A percentile compares a stretch with the other conserved stretches of the same genome.
Conservation (phyloP, 2,797 vertebrate species). For the Podarcis siculus region DNA sequence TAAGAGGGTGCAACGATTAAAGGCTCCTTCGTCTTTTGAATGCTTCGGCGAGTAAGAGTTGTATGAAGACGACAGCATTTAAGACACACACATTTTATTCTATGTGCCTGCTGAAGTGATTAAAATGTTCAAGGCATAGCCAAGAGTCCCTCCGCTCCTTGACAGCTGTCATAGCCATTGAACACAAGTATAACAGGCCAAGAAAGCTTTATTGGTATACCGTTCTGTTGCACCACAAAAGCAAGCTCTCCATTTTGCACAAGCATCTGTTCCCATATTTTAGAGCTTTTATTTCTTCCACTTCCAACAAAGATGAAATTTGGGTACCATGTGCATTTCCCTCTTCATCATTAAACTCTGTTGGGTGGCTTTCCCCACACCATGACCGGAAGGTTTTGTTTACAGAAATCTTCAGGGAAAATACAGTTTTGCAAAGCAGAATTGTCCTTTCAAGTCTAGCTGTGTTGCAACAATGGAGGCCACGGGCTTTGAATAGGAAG, state of each 20-base stretch:
- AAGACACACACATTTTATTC: conserved; percentile 72
- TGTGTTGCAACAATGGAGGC: conserved; percentile 61
- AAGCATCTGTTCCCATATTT: conserved; percentile 76
- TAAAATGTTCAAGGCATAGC: conserved; percentile 77
- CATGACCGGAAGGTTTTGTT: conserved; percentile 57
- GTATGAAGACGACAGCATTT: conserved; percentile 20
- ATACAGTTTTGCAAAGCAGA: conserved; percentile 63
- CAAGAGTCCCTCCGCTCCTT: conserved; percentile 75
- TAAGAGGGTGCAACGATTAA: conserved; percentile 38
- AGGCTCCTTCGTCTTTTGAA: conserved; percentile 57
- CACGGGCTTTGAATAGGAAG: conserved; percentile 57
- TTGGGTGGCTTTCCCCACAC: conserved; percentile 48
- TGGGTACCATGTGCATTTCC: conserved; percentile 46
- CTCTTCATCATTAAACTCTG: conserved; percentile 38
- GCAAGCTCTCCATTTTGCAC: conserved; percentile 62
- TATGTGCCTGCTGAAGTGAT: conserved; percentile 67
- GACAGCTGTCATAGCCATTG: conserved; percentile 83
- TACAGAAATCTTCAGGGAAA: conserved; percentile 67
- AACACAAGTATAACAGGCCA: conserved; percentile 74
- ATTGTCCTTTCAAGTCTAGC: conserved; percentile 64
- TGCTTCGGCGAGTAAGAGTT: conserved; percentile 62
- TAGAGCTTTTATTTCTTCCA: conserved; percentile 53
- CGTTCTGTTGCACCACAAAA: conserved; percentile 63
- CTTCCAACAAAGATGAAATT: conserved; percentile 42
- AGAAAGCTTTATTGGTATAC: conserved; percentile 76